Evolutionary conservation across 53 echinoderm and acorn worm genomes (phyloP).

Genomic region (Astropecten irregularis): DNA sequence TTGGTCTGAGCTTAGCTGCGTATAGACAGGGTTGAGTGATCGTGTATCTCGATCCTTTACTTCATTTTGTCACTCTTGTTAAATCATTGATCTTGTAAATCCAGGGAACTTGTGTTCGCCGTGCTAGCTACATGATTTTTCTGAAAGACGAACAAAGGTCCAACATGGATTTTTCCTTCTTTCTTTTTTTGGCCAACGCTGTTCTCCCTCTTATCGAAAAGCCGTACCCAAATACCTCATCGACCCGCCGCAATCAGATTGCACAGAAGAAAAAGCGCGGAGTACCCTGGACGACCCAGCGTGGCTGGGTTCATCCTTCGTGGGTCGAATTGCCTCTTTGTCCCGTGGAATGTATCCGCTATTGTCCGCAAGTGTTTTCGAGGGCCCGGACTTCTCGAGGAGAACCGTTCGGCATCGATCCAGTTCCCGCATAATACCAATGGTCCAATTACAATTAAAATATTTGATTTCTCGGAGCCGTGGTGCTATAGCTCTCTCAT

Average conservation of each 20-base stretch:
- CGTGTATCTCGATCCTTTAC: too few relatives aligned
- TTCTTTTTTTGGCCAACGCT: background rate
- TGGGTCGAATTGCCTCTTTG: constrained; percentile 47
- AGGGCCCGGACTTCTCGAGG: constrained; percentile 27
- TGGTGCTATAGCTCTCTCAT: too few relatives aligned
- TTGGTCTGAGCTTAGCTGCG: too few relatives aligned
- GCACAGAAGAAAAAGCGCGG: background rate
- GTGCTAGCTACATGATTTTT: constrained; percentile 38
- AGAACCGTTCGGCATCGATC: constrained; percentile 34
- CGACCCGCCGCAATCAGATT: constrained; percentile 45
- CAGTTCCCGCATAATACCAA: constrained; percentile 26
- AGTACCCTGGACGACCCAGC: background rate
- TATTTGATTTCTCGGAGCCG: constrained; percentile 58
- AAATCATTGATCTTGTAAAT: constrained; percentile 36
- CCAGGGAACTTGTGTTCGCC: constrained; percentile 4
- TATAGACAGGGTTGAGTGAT: too few relatives aligned
- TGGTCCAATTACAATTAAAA: constrained; percentile 61
- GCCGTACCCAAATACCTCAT: constrained; percentile 26
- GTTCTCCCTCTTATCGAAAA: background rate
- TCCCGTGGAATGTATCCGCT: constrained; percentile 38
- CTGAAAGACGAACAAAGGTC: constrained; percentile 31
- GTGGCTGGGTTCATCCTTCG: background rate
- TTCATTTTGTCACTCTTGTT: too few relatives aligned
- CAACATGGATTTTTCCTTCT: constrained; percentile 24
- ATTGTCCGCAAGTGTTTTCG: constrained; percentile 51